These are phyloP conservation scores for Sinonovacula constricta DNA, from an alignment of 1,140 invertebrate genomes.

Conservation along the genomic window DNA sequence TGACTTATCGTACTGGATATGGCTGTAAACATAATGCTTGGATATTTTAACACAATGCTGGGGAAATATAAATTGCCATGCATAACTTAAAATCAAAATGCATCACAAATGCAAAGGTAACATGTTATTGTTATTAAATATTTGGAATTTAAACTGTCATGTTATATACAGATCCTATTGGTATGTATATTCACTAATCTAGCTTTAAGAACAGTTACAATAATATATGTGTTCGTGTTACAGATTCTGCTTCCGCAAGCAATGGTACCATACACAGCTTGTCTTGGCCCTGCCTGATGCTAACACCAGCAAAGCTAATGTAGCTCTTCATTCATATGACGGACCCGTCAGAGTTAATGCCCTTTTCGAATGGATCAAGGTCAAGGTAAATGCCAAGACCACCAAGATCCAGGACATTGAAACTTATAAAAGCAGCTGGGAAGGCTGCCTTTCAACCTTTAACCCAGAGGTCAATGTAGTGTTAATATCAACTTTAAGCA, in stretches of 20 bases:
- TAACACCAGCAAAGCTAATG: conserved; percentile 80
- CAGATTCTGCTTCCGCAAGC: conserved; percentile 80
- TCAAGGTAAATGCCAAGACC: conserved; percentile 78
- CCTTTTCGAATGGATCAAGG: conserved; percentile 79
- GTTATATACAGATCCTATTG: not conserved
- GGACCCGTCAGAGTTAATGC: conserved; percentile 70
- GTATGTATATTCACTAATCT: too few relatives aligned
- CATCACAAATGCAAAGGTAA: too few relatives aligned
- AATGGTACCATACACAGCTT: conserved; percentile 79
- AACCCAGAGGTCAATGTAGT: conserved; percentile 77
- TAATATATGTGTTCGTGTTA: conserved; percentile 39
- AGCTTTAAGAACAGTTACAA: too few relatives aligned
- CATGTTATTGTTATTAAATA: not conserved
- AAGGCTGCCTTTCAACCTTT: conserved; percentile 57
- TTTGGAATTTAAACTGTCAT: not conserved
- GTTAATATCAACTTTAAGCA: conserved; percentile 76
- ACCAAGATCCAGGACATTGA: conserved; percentile 68
- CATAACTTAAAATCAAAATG: too few relatives aligned
- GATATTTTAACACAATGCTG: too few relatives aligned
- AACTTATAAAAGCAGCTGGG: conserved; percentile 72
- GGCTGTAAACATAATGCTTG: too few relatives aligned
- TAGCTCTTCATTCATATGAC: conserved; percentile 78
- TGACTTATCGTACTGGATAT: too few relatives aligned
- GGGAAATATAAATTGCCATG: too few relatives aligned
- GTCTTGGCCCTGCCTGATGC: conserved; percentile 80